phyloP scores from a whole-genome alignment of 2,888 invertebrate species.

The Hypomecis punctinalis region DNA sequence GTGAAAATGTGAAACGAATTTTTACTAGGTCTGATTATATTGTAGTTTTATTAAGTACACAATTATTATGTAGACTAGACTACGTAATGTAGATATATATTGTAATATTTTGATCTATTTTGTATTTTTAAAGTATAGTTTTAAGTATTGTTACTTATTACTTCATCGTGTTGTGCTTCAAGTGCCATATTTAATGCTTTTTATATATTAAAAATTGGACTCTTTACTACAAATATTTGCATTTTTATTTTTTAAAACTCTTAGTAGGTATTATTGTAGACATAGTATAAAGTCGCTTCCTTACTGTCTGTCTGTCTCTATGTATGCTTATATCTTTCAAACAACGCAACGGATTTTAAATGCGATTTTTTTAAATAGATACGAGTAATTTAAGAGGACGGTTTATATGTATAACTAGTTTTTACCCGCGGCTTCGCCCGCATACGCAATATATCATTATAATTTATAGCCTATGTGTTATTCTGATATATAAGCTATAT shows the following conservation, averaged over 20 bases:
- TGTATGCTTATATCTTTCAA: too few relatives aligned
- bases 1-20: not conserved
- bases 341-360: too few relatives aligned
- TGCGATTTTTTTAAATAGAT: too few relatives aligned
- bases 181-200: constrained; percentile 21
- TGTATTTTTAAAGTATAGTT: constrained; percentile 1
- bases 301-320: too few relatives aligned
- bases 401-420: too few relatives aligned
- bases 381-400: too few relatives aligned
- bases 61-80: not conserved
- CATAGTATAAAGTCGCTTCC: too few relatives aligned
- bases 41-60: not conserved
- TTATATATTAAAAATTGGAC: constrained; percentile 1
- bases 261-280: too few relatives aligned
- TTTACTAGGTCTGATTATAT: not conserved
- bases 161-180: constrained; percentile 5
- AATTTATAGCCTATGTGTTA: too few relatives aligned
- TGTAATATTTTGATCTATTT: not conserved
- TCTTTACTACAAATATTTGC: not conserved
- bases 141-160: not conserved
- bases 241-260: not conserved
- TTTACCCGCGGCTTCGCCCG: too few relatives aligned
- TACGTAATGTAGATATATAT: not conserved
- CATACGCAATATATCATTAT: too few relatives aligned
- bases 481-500: too few relatives aligned